Conservation (phyloP, 2,113 vertebrate genomes). For the Hyperoodon ampullatus region DNA sequence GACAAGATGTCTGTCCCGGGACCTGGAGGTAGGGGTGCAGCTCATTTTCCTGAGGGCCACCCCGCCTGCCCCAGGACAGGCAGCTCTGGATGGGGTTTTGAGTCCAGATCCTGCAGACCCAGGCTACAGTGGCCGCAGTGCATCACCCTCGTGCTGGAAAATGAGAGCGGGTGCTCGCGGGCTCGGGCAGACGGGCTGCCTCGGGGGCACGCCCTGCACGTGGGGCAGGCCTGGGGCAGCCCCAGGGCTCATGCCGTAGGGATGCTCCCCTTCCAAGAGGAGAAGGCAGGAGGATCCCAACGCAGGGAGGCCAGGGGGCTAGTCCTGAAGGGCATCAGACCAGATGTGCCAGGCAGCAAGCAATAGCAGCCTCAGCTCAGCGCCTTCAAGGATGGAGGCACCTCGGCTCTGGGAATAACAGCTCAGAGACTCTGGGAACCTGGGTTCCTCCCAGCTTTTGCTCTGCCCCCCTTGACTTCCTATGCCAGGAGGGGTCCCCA, state of each 20-base stretch:
- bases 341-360: fast-evolving
- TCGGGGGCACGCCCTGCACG: background rate
- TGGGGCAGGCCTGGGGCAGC: too few species aligned
- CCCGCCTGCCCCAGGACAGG: fast-evolving
- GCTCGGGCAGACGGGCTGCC: too few species aligned
- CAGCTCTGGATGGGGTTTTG: background rate
- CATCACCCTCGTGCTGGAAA: background rate
- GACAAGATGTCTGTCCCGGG: background rate
- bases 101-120: background rate
- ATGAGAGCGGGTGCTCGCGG: too few species aligned
- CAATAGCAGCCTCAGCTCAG: too few species aligned
- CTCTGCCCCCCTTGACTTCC: too few species aligned
- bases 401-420: fast-evolving
- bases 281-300: background rate
- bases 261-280: too few species aligned
- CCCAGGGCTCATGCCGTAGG: background rate
- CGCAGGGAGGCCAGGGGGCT: background rate
- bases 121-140: too few species aligned
- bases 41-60: background rate
- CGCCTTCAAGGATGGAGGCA: fast-evolving
- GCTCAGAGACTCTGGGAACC: background rate
- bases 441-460: background rate
- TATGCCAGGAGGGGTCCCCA: background rate
- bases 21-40: too few species aligned
- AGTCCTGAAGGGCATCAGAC: background rate